phyloP scores from a whole-genome alignment of 2,888 invertebrate genomes.

The Oxyteleia sp. region DNA sequence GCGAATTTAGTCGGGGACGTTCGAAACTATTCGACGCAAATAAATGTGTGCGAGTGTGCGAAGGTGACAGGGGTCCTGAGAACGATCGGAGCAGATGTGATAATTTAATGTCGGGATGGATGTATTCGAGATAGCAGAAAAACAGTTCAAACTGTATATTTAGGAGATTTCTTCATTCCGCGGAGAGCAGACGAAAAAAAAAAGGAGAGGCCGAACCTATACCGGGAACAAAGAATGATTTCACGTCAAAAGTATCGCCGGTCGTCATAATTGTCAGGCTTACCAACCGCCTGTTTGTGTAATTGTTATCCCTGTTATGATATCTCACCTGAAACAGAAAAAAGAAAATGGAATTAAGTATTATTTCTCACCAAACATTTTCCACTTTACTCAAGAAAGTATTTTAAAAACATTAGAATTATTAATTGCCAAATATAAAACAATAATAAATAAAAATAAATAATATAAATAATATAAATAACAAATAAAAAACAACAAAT shows the following conservation, averaged over 20 bases:
- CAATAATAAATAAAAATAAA: too few species aligned
- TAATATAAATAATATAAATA: too few species aligned
- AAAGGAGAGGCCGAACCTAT: conserved; percentile 23
- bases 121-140: conserved; percentile 49
- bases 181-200: conserved; percentile 17
- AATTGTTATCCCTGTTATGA: conserved; percentile 6
- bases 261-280: conserved; percentile 42
- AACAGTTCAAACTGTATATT: conserved; percentile 54
- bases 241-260: conserved; percentile 29
- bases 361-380: too few species aligned
- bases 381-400: too few species aligned
- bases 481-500: too few species aligned
- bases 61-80: conserved; percentile 69
- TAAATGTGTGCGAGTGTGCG: conserved; percentile 45
- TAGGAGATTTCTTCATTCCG: conserved; percentile 56
- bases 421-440: too few species aligned
- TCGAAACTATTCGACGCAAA: conserved; percentile 54
- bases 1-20: conserved; percentile 31
- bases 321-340: conserved; percentile 65
- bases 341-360: not conserved
- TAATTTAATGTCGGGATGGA: conserved; percentile 63
- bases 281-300: conserved; percentile 52
- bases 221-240: conserved; percentile 40
- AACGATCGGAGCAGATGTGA: conserved; percentile 71
- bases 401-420: too few species aligned